Conservation (phyloP, 2,888 invertebrate genomes). For the Hypolimnas misippus region DNA sequence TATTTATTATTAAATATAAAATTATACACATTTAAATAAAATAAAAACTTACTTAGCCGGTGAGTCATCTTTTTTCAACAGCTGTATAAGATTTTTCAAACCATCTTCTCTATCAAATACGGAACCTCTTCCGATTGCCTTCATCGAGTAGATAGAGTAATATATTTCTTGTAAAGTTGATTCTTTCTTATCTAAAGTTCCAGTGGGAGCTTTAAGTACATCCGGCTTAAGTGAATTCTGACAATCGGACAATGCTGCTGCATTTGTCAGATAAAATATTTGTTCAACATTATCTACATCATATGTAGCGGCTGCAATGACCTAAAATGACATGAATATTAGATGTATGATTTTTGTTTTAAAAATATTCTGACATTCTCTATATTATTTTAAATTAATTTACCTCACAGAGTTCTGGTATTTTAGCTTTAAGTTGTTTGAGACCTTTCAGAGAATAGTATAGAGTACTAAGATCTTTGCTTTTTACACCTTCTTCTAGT, state of each 20-base stretch:
- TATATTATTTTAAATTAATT: slow-evolving; percentile 39
- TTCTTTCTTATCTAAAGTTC: slow-evolving; percentile 86
- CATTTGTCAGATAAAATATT: slow-evolving; percentile 87
- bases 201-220: slow-evolving; percentile 77
- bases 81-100: slow-evolving; percentile 88
- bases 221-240: slow-evolving; percentile 78
- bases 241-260: slow-evolving; percentile 84
- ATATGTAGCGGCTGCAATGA: slow-evolving; percentile 64
- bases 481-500: slow-evolving; percentile 75
- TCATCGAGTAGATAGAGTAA: slow-evolving; percentile 88
- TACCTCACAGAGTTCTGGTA: slow-evolving; percentile 86
- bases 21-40: too few species aligned
- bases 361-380: neutral
- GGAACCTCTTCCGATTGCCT: slow-evolving; percentile 86
- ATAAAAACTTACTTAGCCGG: slow-evolving; percentile 82
- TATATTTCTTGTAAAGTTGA: slow-evolving; percentile 88
- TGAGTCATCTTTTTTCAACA: slow-evolving; percentile 93
- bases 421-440: slow-evolving; percentile 85
- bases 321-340: slow-evolving; percentile 49
- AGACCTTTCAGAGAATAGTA: slow-evolving; percentile 91
- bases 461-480: slow-evolving; percentile 86
- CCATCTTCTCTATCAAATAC: slow-evolving; percentile 87
- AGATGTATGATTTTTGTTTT: neutral
- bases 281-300: slow-evolving; percentile 78
- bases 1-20: too few species aligned